These are phyloP conservation scores for Lampris megalopsis DNA, from an alignment of 2,113 vertebrate species.

Conservation along the genomic window DNA sequence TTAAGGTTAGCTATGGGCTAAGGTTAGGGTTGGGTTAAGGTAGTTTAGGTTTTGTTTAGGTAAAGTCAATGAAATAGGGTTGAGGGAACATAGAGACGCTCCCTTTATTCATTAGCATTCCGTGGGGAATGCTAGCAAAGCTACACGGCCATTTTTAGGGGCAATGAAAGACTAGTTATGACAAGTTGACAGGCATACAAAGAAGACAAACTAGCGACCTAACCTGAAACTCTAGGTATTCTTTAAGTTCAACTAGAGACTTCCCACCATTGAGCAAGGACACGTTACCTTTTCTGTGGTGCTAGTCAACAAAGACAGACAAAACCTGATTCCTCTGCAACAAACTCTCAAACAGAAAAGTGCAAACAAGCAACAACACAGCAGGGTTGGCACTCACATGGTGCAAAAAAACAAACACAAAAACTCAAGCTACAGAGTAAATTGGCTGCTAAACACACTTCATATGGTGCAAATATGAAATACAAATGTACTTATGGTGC, in stretches of 20 bases:
- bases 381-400: slow-evolving; percentile 47
- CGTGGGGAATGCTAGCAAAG: no score
- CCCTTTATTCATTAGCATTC: no score
- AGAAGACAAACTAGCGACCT: neutral
- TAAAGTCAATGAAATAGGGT: no score
- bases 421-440: slow-evolving; percentile 49
- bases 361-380: slow-evolving; percentile 42
- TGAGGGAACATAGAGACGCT: no score
- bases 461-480: slow-evolving; percentile 74
- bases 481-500: slow-evolving; percentile 73
- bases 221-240: slow-evolving; percentile 27
- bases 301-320: slow-evolving; percentile 54
- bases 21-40: no score
- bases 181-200: neutral
- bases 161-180: no score
- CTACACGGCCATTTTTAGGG: no score
- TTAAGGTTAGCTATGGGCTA: no score
- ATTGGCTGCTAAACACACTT: slow-evolving; percentile 74
- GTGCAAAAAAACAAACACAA: slow-evolving; percentile 41
- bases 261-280: neutral
- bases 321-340: slow-evolving; percentile 36
- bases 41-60: no score
- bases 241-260: slow-evolving; percentile 5
- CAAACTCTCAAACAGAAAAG: slow-evolving; percentile 23
- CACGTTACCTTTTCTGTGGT: slow-evolving; percentile 56